These are phyloP conservation scores for Ovis canadensis DNA, from an alignment of 2,113 vertebrate species.

Conservation along the genomic window DNA sequence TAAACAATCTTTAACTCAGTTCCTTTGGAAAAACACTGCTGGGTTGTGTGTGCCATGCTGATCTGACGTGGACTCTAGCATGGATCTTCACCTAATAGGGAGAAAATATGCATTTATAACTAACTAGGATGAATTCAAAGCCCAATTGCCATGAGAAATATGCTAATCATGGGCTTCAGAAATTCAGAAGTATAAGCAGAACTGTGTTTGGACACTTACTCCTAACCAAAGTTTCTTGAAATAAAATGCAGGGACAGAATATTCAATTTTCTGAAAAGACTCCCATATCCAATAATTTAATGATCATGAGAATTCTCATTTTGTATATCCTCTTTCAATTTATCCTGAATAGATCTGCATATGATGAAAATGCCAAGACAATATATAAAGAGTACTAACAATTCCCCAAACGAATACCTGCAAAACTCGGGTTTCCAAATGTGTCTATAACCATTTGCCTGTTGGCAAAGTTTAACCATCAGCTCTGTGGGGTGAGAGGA, in stretches of 20 bases:
- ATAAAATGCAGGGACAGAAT: not conserved
- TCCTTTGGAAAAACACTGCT: not conserved
- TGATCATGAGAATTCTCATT: not conserved
- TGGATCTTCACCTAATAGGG: not conserved
- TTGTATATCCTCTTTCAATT: not conserved
- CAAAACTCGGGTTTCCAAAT: not conserved
- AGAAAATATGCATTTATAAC: not conserved
- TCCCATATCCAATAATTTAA: not conserved
- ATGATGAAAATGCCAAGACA: not conserved
- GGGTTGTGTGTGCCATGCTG: not conserved
- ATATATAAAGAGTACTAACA: not conserved
- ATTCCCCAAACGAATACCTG: not conserved
- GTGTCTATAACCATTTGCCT: not conserved
- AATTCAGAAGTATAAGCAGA: not conserved
- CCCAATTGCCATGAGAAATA: not conserved
- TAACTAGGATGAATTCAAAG: slow-evolving; percentile 3
- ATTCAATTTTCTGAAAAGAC: not conserved
- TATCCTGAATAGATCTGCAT: not conserved
- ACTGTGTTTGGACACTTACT: not conserved
- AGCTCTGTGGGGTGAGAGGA: not conserved
- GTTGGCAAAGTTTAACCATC: not conserved
- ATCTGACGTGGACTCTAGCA: not conserved
- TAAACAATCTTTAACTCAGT: not conserved
- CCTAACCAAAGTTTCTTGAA: not conserved
- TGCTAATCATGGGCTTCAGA: not conserved